Base-by-base conservation (phyloP, 2,113 vertebrate species). In the Tylochromis polylepis region DNA sequence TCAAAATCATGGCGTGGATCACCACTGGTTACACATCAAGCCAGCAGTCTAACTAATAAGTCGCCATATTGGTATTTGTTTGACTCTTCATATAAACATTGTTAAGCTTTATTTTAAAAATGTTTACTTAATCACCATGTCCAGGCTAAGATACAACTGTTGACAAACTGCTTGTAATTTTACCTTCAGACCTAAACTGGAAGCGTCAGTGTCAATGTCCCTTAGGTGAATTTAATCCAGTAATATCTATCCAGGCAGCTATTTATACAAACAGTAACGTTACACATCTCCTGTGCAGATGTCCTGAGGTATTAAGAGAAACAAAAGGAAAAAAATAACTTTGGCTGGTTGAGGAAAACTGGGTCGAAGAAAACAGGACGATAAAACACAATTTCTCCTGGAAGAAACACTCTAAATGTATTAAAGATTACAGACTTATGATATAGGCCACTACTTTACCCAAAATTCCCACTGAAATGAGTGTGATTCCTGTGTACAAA, bases 301-400 rank as follows among this genome's bases (percentile, higher is more conserved):
- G 24, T 83, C 22, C 49, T 29, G 43, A 46, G 67, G 18, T 87
- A 85, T 84, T 49, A 62, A 29, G 59, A 41, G 31, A 80, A 88
- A 80, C 27, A 78, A 41, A 57, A 9, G 79, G 14, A 5, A 53
- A 81, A 56, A 10, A 31, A 36, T 72, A 49, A 60, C 46, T 60
- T 43, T n/a, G 9, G 51, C 41, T 60, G 41, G 62, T 79, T 83
- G 70, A 82, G 56, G 27, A 24, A 89, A 93, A 92, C 41, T 88
- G 67, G 88, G 81, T 88, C 59, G 27, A 87, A 84, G 79, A 22
- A 77, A 90, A 46, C 2, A 1, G 31, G 43, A 80, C 3, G 20
- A 67, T 83, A 78, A 89, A 83, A 34, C 24, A 80, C 27, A 12
- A 29, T 80, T 29, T 29, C 43, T 59, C 38, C 31, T 83, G 38